Evolutionary conservation across 2,113 vertebrate species (phyloP), one percentile per base, ranked within the genome.

Genomic region (Stegastes partitus): DNA sequence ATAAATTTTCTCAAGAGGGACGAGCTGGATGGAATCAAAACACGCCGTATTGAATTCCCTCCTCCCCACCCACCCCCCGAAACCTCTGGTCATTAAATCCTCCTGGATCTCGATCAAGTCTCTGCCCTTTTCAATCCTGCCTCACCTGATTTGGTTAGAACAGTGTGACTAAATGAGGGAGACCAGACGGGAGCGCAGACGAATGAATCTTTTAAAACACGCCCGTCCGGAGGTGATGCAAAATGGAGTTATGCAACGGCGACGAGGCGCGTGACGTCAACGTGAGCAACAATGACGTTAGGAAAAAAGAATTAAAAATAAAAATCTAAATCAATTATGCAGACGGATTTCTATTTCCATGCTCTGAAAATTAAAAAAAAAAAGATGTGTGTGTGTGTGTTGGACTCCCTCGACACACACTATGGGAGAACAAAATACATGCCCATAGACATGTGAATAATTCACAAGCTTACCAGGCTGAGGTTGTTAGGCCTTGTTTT

Each of bases 371-470:
- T 73, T 19, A 67, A 65, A 67, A 53, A 16, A 72, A 56, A 22
- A 15, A 14, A 71, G 73, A n/a, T 58, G 12, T 37, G 55, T 31
- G 42, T 37, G 34, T 55, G 26, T 62, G 8, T 4, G 3, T 50
- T 16, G 50, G 25, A 55, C 28, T 71, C 11, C 31, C 45, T 50
- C 72, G 74, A 81, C 15, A 79, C 68, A 68, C 65, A 21, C 45
- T 28, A 44, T 71, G 58, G 49, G 47, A 61, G 65, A 57, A 58
- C 81, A 64, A 78, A 78, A 78, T 61, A 26, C 65, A 68, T 51
- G 66, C 69, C 57, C 23, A 68, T n/a, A 34, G 49, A 80, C 66
- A 63, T 67, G 56, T 87, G 34, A 91, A 87, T 87, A 80, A 83
- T 88, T 82, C 62, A 89, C 47, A 80, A 57, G 66, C 67, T 77